A percentile compares a stretch with the other conserved stretches of the same genome.
phyloP scores from a whole-genome alignment of 2,113 vertebrate species.

The Eulemur macaco region DNA sequence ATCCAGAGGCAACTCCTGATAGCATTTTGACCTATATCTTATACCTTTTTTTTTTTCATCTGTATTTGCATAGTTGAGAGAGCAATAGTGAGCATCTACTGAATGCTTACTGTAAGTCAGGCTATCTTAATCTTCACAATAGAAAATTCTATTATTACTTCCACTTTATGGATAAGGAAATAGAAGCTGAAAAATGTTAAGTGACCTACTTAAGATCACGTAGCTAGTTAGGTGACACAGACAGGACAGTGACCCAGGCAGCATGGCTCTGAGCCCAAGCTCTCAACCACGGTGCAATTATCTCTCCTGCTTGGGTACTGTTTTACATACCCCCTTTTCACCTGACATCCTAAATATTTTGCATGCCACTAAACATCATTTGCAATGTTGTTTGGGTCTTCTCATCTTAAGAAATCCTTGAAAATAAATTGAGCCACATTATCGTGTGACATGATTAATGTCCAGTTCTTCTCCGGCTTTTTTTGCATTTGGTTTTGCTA shows the following conservation, averaged over 20 bases:
- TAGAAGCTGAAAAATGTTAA: neutral
- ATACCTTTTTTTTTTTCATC: neutral
- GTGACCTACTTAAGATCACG: neutral
- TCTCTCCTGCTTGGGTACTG: fast-evolving
- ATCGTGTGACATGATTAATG: neutral
- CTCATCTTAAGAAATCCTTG: neutral
- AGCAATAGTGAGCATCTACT: neutral
- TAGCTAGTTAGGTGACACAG: neutral
- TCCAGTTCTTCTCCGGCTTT: neutral
- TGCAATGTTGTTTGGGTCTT: neutral
- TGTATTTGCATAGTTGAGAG: neutral
- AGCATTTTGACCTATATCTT: neutral
- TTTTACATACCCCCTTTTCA: neutral
- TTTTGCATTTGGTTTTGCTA: neutral
- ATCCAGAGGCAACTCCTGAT: neutral
- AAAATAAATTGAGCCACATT: neutral
- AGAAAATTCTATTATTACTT: neutral
- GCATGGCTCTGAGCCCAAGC: neutral
- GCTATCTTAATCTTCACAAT: neutral
- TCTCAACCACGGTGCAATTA: fast-evolving
- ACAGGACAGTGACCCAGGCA: neutral
- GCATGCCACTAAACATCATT: neutral
- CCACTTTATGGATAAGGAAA: neutral
- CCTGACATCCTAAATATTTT: neutral
- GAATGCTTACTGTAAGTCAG: neutral